Evolutionary conservation across 2,888 invertebrate genomes (phyloP).

Genomic region (Euzophera pinguis): DNA sequence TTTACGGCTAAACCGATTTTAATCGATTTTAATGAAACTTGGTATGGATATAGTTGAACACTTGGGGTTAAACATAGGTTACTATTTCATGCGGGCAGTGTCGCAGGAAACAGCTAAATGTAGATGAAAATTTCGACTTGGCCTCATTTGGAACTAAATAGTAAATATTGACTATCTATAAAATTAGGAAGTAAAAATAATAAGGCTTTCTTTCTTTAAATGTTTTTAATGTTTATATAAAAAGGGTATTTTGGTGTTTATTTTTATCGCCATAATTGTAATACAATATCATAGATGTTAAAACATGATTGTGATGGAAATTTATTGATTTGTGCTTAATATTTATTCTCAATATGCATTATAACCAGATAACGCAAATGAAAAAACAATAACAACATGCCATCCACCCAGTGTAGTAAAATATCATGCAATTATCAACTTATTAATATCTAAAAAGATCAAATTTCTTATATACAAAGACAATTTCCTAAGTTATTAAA

Average conservation of each 20-base stretch:
- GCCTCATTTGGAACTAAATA: background rate
- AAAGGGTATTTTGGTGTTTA: slow-evolving; percentile 53
- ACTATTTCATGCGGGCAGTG: too few species aligned
- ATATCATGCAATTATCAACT: slow-evolving; percentile 58
- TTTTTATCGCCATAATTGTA: slow-evolving; percentile 36
- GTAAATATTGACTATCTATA: background rate
- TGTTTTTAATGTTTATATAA: slow-evolving; percentile 44
- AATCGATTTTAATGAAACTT: too few species aligned
- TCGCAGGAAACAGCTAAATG: too few species aligned
- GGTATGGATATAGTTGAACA: too few species aligned
- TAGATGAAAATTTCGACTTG: too few species aligned
- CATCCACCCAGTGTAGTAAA: slow-evolving; percentile 56
- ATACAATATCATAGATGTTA: slow-evolving; percentile 32
- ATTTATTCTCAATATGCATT: slow-evolving; percentile 64
- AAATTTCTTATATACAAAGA: slow-evolving; percentile 59
- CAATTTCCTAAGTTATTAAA: slow-evolving; percentile 50
- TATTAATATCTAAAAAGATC: slow-evolving; percentile 47
- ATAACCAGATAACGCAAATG: slow-evolving; percentile 69
- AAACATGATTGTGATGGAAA: slow-evolving; percentile 69
- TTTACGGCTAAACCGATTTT: too few species aligned
- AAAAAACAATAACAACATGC: slow-evolving; percentile 43
- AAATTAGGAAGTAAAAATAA: background rate
- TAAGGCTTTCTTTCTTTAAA: slow-evolving; percentile 24
- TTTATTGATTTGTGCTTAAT: slow-evolving; percentile 51
- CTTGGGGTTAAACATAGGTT: too few species aligned